Base-by-base conservation (phyloP, 2,113 vertebrate species). In the Clarias batrachus region DNA sequence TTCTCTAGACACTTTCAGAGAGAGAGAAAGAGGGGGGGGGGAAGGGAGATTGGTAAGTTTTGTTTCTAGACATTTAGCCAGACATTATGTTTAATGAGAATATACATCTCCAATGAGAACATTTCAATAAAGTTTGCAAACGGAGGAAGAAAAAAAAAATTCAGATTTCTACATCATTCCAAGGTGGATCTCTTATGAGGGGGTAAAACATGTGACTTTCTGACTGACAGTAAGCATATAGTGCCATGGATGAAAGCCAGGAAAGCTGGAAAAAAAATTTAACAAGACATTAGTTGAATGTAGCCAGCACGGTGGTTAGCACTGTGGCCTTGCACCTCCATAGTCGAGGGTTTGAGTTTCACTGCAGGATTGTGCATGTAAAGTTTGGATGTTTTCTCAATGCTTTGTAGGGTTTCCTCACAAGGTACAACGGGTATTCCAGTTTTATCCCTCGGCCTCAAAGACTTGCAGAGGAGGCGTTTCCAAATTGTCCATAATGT, bases 1-100 rank as follows among this genome's bases (percentile, higher is more conserved):
- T 99, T 99, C 94, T 99, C 97, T 95, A 99, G 93, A 95, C 98
- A 99, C 97, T 99, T 93, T 14, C 54, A 33, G 30, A 17, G 27
- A 73, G 83, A 73, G 76, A 6, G 37, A 85, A 10, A 79, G 33
- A 89, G 60, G 19, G 3, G 27, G 52, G 1, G 23, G 9, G 16
- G 79, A 33, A 74, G 21, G 0, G 21, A 0, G 16, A 13, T 52
- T 54, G 81, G 48, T 71, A 80, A 13, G 56, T 17, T 33, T 59
- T 23, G 3, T 80, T 81, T 25, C 48, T 48, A 41, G 41, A 41
- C 41, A 41, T 41, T 41, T 59, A 21, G 17, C 8, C 16, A 59
- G 27, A 59, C 9, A 3, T 17, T 9, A 21, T 19, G 8, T 57
- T n/a, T 9, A 57, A 30, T 19, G 54, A 74, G n/a, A 79, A 19